Conservation (phyloP, 1,140 invertebrate species). For the Amphibalanus amphitrite region DNA sequence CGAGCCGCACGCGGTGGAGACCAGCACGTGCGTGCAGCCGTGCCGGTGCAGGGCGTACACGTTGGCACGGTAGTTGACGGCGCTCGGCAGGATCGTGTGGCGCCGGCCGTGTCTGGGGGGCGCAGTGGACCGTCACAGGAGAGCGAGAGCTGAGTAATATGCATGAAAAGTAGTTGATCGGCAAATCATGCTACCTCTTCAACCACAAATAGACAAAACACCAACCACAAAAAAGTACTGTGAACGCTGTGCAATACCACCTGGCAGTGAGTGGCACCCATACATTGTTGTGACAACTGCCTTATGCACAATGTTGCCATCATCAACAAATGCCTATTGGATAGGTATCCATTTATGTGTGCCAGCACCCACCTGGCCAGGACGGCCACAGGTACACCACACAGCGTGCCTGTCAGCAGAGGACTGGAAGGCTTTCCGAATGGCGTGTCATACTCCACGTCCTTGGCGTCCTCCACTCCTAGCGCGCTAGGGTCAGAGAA, state of each 20-base stretch:
- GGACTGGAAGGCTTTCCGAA: slow-evolving; percentile 72
- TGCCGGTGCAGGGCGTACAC: slow-evolving; percentile 74
- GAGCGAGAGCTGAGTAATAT: neutral
- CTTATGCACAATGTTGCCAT: slow-evolving; percentile 3
- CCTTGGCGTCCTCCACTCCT: slow-evolving; percentile 46
- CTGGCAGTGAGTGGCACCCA: slow-evolving; percentile 5
- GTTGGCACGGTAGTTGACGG: slow-evolving; percentile 92
- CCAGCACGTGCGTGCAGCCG: slow-evolving; percentile 83
- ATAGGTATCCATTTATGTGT: slow-evolving; percentile 6
- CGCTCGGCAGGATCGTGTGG: slow-evolving; percentile 59
- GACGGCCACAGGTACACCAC: slow-evolving; percentile 57
- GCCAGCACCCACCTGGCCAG: slow-evolving; percentile 41
- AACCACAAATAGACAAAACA: neutral
- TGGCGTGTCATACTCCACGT: slow-evolving; percentile 49
- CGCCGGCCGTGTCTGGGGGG: slow-evolving; percentile 59
- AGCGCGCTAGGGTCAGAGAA: slow-evolving; percentile 71
- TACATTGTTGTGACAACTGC: neutral
- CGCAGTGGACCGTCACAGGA: neutral
- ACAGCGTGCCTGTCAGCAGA: slow-evolving; percentile 57
- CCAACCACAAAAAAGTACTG: neutral
- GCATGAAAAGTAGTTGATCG: neutral
- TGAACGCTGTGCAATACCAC: slow-evolving; percentile 3
- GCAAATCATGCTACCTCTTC: neutral
- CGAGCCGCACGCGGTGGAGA: slow-evolving; percentile 82
- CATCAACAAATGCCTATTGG: slow-evolving; percentile 7